These are phyloP conservation scores for Rhyzopertha dominica DNA, from an alignment of 1,140 invertebrate genomes.

Conservation along the genomic window DNA sequence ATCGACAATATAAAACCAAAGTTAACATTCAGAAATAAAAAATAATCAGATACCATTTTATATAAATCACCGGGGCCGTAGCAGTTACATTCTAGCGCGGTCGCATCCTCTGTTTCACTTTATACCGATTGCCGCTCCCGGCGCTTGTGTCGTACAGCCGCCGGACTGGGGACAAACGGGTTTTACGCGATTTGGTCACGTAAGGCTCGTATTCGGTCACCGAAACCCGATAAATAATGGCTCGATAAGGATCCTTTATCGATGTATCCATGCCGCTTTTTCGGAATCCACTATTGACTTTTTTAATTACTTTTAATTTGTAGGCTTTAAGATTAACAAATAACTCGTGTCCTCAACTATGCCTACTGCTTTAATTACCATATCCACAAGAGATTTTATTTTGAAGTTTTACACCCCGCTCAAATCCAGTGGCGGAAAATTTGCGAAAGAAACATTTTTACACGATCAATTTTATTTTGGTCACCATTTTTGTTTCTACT, in stretches of 20 bases:
- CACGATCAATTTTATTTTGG: no score
- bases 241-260: slow-evolving; percentile 25
- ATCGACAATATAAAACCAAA: slow-evolving; percentile 46
- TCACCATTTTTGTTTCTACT: no score
- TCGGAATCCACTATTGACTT: slow-evolving; percentile 20
- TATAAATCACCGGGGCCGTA: slow-evolving; percentile 40
- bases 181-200: slow-evolving; percentile 33
- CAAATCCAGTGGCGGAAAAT: no score
- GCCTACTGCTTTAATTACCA: no score
- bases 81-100: slow-evolving; percentile 29
- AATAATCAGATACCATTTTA: slow-evolving; percentile 45
- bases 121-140: no score
- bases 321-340: no score
- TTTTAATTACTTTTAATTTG: slow-evolving; percentile 18
- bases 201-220: slow-evolving; percentile 25
- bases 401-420: no score
- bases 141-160: no score
- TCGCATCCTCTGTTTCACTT: no score
- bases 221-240: slow-evolving; percentile 27
- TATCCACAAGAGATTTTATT: no score
- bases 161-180: slow-evolving; percentile 31
- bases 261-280: slow-evolving; percentile 28
- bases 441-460: no score
- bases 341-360: no score
- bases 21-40: slow-evolving; percentile 47